phyloP scores from a whole-genome alignment of 2,888 invertebrate species.

The Tenthredo mesomela region DNA sequence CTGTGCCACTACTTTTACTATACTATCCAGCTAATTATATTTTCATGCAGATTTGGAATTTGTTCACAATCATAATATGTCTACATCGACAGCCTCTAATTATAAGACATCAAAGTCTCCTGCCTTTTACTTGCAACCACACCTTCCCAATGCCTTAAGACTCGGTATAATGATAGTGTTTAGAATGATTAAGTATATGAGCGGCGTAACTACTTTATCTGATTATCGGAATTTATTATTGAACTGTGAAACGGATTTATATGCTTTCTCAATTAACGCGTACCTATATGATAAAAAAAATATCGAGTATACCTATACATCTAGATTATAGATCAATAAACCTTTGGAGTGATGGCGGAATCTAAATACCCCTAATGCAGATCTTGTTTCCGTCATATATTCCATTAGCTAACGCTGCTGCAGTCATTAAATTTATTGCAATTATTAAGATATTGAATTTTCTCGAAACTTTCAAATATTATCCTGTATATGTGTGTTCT shows the following conservation, averaged over 20 bases:
- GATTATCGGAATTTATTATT: background rate
- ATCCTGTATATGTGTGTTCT: background rate
- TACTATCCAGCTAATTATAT: background rate
- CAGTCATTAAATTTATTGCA: background rate
- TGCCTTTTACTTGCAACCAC: background rate
- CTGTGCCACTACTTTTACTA: background rate
- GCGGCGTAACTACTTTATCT: background rate
- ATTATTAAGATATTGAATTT: background rate
- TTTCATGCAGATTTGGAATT: background rate
- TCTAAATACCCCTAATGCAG: background rate
- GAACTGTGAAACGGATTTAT: background rate
- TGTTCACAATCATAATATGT: background rate
- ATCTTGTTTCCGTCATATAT: background rate
- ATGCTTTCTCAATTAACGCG: background rate
- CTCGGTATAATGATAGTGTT: background rate
- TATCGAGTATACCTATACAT: background rate
- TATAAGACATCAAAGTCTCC: background rate
- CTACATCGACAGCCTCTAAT: background rate
- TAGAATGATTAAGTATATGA: background rate
- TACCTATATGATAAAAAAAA: background rate
- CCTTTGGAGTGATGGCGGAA: background rate
- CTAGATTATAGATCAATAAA: background rate
- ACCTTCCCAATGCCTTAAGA: background rate
- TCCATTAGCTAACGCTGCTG: background rate
- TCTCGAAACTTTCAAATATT: too few relatives aligned